These are phyloP conservation scores for Rhincodon typus DNA, from an alignment of 2,797 vertebrate species.

Conservation along the genomic window DNA sequence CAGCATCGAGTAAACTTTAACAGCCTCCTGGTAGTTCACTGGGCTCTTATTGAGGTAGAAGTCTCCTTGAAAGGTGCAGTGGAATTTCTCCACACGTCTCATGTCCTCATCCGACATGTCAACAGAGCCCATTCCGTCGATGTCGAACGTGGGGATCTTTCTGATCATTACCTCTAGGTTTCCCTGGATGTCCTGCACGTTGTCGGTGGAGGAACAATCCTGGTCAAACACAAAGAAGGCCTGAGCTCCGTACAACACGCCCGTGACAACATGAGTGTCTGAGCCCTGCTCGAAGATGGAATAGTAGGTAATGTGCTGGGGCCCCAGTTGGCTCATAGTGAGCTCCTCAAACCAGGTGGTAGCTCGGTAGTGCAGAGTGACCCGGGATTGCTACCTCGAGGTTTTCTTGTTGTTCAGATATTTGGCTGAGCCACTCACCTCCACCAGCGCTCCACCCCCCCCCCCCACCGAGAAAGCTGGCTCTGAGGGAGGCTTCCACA, in stretches of 20 bases:
- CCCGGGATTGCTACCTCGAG: not conserved
- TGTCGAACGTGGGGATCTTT: not conserved
- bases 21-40: too few relatives aligned
- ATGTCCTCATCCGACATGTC: not conserved
- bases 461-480: not conserved
- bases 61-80: not conserved
- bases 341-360: not conserved
- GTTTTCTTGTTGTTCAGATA: not conserved
- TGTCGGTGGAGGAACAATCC: not conserved
- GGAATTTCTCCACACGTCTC: not conserved
- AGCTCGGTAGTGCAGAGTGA: not conserved
- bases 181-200: not conserved
- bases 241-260: not conserved
- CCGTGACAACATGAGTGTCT: too few relatives aligned
- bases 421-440: constrained; percentile 2
- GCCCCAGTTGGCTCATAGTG: not conserved
- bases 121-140: not conserved
- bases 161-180: not conserved
- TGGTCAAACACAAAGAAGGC: not conserved
- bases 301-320: not conserved
- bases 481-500: not conserved
- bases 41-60: not conserved
- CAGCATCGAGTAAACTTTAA: not conserved
- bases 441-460: too few relatives aligned
- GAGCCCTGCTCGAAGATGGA: too few relatives aligned